Evolutionary conservation across 30 jellyfish, hydroid and myxozoan genomes (phyloP).

Genomic region (Catostylus mosaicus): DNA sequence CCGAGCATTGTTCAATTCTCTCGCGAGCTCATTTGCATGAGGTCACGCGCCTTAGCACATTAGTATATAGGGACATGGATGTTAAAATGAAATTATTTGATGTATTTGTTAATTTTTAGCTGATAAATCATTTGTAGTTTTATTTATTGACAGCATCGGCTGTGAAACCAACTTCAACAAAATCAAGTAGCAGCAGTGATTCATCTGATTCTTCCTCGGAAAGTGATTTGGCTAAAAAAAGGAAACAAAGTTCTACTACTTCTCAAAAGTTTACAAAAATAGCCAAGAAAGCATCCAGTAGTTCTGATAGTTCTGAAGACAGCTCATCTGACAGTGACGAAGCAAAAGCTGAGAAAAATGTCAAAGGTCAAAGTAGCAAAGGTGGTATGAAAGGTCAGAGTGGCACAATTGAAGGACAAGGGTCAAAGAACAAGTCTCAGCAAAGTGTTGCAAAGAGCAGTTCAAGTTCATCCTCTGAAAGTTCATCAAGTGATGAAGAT

Average conservation of each 20-base stretch:
- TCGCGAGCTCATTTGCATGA: too few species aligned
- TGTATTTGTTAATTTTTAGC: too few species aligned
- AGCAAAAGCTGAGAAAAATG: not conserved
- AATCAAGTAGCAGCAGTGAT: constrained; percentile 5
- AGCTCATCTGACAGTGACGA: constrained; percentile 47
- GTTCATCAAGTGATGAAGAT: not conserved
- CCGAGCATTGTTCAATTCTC: too few species aligned
- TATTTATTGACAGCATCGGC: too few species aligned
- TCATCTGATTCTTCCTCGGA: constrained; percentile 22
- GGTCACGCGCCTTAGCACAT: too few species aligned
- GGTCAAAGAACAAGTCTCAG: not conserved
- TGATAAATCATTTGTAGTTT: too few species aligned
- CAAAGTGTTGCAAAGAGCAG: too few species aligned
- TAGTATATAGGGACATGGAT: too few species aligned
- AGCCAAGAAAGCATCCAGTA: constrained; percentile 1
- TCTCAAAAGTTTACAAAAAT: constrained; percentile 21
- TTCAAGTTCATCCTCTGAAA: not conserved
- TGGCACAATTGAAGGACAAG: not conserved
- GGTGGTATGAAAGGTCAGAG: not conserved
- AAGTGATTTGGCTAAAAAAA: not conserved
- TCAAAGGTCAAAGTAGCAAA: not conserved
- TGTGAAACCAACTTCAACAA: not conserved
- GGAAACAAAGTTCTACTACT: not conserved
- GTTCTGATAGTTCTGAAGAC: constrained; percentile 37
- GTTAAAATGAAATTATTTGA: too few species aligned